Percentiles rank a stretch among this genome's conserved stretches.
Conservation (phyloP, 2,797 vertebrate genomes). For the Leptodactylus fallax region DNA sequence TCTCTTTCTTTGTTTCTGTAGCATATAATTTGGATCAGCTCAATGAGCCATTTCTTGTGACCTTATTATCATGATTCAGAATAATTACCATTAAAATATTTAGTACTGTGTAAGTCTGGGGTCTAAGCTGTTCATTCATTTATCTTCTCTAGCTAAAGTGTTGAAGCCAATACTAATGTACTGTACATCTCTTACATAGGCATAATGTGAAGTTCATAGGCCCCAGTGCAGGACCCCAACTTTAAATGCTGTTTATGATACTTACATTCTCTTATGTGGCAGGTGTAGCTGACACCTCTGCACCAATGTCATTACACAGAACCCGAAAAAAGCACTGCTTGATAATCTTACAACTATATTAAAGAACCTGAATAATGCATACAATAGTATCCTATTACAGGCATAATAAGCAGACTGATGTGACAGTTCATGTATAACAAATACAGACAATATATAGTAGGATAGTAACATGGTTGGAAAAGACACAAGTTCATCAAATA, state of each 20-base stretch:
- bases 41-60: slow-evolving; percentile 42
- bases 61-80: slow-evolving; percentile 33
- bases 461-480: too few relatives aligned
- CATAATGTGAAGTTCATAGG: background rate
- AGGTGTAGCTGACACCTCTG: background rate
- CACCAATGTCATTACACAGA: background rate
- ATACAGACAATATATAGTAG: too few relatives aligned
- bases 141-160: background rate
- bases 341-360: background rate
- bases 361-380: background rate
- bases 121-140: background rate
- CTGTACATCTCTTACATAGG: background rate
- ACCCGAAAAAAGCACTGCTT: background rate
- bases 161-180: background rate
- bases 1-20: slow-evolving; percentile 39
- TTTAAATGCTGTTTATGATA: background rate
- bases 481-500: too few relatives aligned
- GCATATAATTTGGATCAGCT: slow-evolving; percentile 49
- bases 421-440: too few relatives aligned
- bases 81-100: slow-evolving; percentile 51
- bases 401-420: too few relatives aligned
- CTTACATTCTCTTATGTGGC: background rate
- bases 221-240: background rate
- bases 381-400: too few relatives aligned
- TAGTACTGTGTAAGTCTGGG: background rate